phyloP scores from a whole-genome alignment of 1,140 invertebrate species.

The Alviniconcha marisindica region DNA sequence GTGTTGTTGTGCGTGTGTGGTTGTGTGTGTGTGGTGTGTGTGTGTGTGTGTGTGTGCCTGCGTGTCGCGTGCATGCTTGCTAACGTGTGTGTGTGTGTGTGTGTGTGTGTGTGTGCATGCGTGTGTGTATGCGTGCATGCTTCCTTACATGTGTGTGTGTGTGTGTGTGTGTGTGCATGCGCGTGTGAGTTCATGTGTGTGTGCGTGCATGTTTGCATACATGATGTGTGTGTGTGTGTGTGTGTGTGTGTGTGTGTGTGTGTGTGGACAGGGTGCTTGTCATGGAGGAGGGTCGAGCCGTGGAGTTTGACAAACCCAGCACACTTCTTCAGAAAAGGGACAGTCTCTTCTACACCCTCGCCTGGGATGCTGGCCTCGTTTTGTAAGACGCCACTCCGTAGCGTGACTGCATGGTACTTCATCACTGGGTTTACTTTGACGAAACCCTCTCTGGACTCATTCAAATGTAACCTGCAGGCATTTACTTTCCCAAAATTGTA shows the following conservation, averaged over 20 bases:
- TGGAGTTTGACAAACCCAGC: conserved; percentile 88
- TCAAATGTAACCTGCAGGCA: neutral
- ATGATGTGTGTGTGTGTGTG: no score
- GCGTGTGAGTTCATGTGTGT: neutral
- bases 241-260: no score
- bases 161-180: neutral
- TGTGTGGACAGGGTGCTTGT: conserved; percentile 81
- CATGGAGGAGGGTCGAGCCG: conserved; percentile 84
- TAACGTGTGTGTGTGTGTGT: neutral
- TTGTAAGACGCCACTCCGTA: neutral
- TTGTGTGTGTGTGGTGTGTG: neutral
- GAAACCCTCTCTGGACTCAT: no score
- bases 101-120: neutral
- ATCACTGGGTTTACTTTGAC: neutral
- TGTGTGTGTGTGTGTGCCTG: conserved; percentile 6
- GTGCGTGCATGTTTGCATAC: neutral
- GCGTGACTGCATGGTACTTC: neutral
- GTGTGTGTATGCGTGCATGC: neutral
- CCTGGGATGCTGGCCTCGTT: conserved; percentile 60
- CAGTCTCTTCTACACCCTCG: conserved; percentile 67
- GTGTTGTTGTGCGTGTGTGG: neutral
- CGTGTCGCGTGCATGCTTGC: neutral
- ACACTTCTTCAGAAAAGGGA: conserved; percentile 77
- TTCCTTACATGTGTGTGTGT: neutral
- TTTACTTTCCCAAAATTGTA: neutral